Evolutionary conservation across 2,888 invertebrate genomes (phyloP), one percentile per base, ranked within the genome.

Genomic region (Amphipoea oculea): DNA sequence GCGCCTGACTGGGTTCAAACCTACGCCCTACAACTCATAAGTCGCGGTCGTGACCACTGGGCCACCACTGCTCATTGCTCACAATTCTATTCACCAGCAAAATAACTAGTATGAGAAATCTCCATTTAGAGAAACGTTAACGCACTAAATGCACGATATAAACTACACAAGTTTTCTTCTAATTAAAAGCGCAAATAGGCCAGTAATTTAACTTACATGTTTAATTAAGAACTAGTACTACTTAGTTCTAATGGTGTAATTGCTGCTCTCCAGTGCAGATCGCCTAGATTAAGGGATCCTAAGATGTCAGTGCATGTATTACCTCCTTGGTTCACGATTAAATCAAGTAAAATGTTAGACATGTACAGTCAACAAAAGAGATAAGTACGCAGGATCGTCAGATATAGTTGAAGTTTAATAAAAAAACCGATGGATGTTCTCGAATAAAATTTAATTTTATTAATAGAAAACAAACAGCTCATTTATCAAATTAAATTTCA

Each of bases 181-280:
- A 81, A 85, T 85, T 87, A 87, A 88, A 69, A 66, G 82, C 73
- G 45, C 68, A 80, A 86, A 86, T 73, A 66, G 79, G 67, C n/a
- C 74, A 72, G 82, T 81, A 80, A 86, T 88, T 84, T 75, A 86
- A 73, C 76, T 40, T 42, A 67, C 66, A 69, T 67, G 76, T 72
- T 77, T 72, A 87, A 87, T 84, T 87, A 85, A 77, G 66, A 84
- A 69, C 87, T 73, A 63, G 87, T 65, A 23, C 29, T 73, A 73
- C 57, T 80, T 73, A 67, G 72, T 79, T 86, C 57, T 86, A 79
- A 86, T 85, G 79, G 65, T 75, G 60, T 85, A 85, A 85, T 85
- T 84, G 69, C 86, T 14, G 84, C 79, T 71, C 87, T 75, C 69
- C 62, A 54, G 29, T 63, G 45, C 42, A 66, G 80, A 87, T 85